Evolutionary conservation across 2,888 invertebrate genomes (phyloP), one percentile per base, ranked within the genome.

Genomic region (Allophyes oxyacanthae): DNA sequence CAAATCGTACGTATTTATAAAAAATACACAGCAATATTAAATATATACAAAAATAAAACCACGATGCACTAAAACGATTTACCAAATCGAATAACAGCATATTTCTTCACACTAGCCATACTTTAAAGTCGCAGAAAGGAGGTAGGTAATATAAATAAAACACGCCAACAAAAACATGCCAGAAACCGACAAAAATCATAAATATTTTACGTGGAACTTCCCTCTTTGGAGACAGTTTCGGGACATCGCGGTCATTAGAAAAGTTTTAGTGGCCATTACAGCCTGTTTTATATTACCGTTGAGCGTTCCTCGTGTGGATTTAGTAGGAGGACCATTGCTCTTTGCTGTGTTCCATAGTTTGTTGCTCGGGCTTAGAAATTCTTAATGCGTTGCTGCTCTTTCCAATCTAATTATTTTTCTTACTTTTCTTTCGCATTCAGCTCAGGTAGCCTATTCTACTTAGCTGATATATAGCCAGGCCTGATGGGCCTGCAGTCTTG

Each of bases 191-290:
- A 81, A 82, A 84, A 84, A 86, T 85, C 81, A 87, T 87, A 88
- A 87, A 88, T 89, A 89, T 86, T 88, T 84, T 84, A 86, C 83
- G 77, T 65, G 77, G 78, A 86, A 86, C 77, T 87, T 81, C 75
- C 68, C 77, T 83, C 87, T 80, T 86, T 66, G 81, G 88, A 88
- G 89, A 89, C 88, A 89, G 88, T 88, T 89, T 87, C 79, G 85
- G 88, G 86, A 82, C 88, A 78, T 84, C 72, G 81, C 69, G 86
- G 87, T 88, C 89, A 89, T 89, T 89, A 89, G 85, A 87, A 87
- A 89, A 88, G 89, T 90, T 88, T 89, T 90, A 90, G 89, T 87
- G 85, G 85, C 89, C 84, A 89, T 89, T 89, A 89, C 82, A 53
- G 84, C 69, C 77, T 83, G 86, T 85, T 89, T 87, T 88, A 88